Conservation (phyloP, 2,888 invertebrate genomes). For the Dolichopus griseipennis region DNA sequence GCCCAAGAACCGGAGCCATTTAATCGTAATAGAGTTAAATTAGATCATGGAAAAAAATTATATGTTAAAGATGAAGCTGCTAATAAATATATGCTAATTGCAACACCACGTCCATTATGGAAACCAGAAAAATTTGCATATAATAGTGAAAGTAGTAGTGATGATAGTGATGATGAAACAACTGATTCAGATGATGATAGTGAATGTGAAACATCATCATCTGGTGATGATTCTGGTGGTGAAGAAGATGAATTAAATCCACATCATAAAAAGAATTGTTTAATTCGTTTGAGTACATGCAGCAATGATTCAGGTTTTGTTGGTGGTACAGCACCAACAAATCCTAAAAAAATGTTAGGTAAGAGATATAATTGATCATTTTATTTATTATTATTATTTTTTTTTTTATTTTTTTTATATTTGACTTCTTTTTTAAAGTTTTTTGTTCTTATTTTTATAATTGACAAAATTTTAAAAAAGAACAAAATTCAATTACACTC, state of each 20-base stretch:
- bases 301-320: constrained; percentile 81
- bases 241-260: constrained; percentile 22
- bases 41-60: constrained; percentile 40
- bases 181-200: constrained; percentile 43
- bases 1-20: constrained; percentile 36
- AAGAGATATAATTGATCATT: constrained; percentile 25
- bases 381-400: not conserved
- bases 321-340: constrained; percentile 56
- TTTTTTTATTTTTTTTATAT: not conserved
- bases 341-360: constrained; percentile 53
- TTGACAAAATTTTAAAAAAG: not conserved
- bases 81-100: constrained; percentile 49
- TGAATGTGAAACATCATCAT: constrained; percentile 27
- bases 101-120: constrained; percentile 53
- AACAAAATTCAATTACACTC: not conserved
- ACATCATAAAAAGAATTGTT: constrained; percentile 28
- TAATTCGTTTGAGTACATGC: constrained; percentile 57
- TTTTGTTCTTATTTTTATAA: not conserved
- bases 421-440: not conserved
- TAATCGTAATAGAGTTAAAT: constrained; percentile 43
- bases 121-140: constrained; percentile 47
- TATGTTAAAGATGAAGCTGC: constrained; percentile 49
- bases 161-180: constrained; percentile 35
- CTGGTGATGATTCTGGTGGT: constrained; percentile 19
- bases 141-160: constrained; percentile 40